A percentile compares a stretch with the other conserved stretches of the same genome.
Conservation (phyloP, 2,888 invertebrate species). For the Smittia aterrima region DNA sequence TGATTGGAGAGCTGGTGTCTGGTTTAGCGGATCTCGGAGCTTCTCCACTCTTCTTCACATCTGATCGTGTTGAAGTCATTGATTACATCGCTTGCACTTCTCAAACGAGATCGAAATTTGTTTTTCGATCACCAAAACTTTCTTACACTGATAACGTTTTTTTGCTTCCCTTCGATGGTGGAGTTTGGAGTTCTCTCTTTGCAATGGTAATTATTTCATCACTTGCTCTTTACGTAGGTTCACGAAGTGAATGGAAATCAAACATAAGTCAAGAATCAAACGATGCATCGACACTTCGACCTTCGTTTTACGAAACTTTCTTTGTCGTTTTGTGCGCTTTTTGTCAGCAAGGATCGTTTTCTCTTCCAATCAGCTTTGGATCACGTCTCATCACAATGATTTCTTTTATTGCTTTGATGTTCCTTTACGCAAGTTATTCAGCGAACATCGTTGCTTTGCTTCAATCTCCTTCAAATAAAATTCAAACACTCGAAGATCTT, state of each 20-base stretch:
- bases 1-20: conserved; percentile 62
- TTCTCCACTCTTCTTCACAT: conserved; percentile 63
- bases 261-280: conserved; percentile 51
- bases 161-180: conserved; percentile 64
- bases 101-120: conserved; percentile 65
- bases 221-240: conserved; percentile 51
- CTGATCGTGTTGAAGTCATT: conserved; percentile 61
- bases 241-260: conserved; percentile 55
- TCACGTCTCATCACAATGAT: conserved; percentile 64
- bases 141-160: conserved; percentile 72
- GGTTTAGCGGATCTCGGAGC: conserved; percentile 64
- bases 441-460: conserved; percentile 73
- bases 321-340: conserved; percentile 61
- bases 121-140: conserved; percentile 70
- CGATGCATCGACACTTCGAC: conserved; percentile 52
- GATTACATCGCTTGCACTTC: conserved; percentile 69
- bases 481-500: conserved; percentile 63
- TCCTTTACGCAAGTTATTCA: conserved; percentile 71
- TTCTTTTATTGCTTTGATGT: conserved; percentile 64
- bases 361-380: conserved; percentile 44
- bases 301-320: conserved; percentile 55
- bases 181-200: conserved; percentile 50
- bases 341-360: conserved; percentile 61
- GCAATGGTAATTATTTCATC: conserved; percentile 44
- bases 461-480: conserved; percentile 69